Conservation (phyloP, 2,797 vertebrate species). For the Mastacembelus armatus region DNA sequence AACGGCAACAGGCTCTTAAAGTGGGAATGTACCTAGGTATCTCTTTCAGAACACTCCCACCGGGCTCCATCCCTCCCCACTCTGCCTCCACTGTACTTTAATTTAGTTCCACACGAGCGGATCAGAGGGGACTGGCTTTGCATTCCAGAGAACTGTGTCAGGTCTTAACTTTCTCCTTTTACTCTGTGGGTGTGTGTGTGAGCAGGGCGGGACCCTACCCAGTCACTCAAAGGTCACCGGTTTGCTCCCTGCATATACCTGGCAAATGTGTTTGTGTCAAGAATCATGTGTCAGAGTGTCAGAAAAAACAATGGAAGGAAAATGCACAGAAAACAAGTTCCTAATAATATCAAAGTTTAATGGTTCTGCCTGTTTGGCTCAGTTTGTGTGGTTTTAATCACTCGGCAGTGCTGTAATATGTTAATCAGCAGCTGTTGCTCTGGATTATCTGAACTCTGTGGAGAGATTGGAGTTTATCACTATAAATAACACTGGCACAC, state of each 20-base stretch:
- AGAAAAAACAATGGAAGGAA: slow-evolving; percentile 14
- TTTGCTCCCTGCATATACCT: slow-evolving; percentile 41
- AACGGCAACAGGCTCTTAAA: slow-evolving; percentile 37
- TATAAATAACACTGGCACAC: slow-evolving; percentile 51
- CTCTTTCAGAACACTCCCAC: slow-evolving; percentile 10
- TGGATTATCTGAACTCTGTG: slow-evolving; percentile 56
- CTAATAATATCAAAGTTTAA: neutral
- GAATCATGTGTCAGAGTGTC: slow-evolving; percentile 29
- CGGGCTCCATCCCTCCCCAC: slow-evolving; percentile 11
- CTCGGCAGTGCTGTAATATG: slow-evolving; percentile 23
- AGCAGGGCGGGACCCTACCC: slow-evolving; percentile 35
- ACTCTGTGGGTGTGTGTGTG: slow-evolving; percentile 29
- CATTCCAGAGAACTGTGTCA: slow-evolving; percentile 76
- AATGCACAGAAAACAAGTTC: neutral
- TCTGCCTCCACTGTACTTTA: slow-evolving; percentile 55
- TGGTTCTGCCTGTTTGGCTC: slow-evolving; percentile 10
- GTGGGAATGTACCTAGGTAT: slow-evolving; percentile 30
- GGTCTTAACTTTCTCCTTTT: slow-evolving; percentile 69
- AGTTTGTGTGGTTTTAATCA: slow-evolving; percentile 27
- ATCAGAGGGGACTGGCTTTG: slow-evolving; percentile 66
- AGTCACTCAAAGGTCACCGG: slow-evolving; percentile 54
- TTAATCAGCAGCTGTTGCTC: slow-evolving; percentile 62
- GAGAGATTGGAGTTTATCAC: slow-evolving; percentile 53
- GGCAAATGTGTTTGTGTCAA: slow-evolving; percentile 19
- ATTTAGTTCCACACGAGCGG: slow-evolving; percentile 71